Conservation (phyloP, 1,140 invertebrate genomes). For the Aphaenogaster floridana region DNA sequence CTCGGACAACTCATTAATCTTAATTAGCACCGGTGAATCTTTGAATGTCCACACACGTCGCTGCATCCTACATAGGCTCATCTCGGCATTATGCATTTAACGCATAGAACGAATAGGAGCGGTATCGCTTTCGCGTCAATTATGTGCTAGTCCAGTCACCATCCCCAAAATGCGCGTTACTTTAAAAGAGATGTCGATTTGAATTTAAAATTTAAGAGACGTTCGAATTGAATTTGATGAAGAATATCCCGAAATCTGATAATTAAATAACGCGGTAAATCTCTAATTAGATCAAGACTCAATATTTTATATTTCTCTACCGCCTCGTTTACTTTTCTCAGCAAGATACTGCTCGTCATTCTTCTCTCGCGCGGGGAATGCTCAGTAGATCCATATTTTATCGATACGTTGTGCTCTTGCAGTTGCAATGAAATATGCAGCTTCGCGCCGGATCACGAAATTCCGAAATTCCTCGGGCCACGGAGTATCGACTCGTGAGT, state of each 20-base stretch:
- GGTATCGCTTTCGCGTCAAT: not conserved
- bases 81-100: slow-evolving; percentile 9
- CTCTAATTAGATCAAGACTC: not conserved
- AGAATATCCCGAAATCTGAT: not conserved
- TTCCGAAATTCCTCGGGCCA: slow-evolving; percentile 47
- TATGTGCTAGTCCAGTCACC: not conserved
- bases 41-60: slow-evolving; percentile 34
- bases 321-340: not conserved
- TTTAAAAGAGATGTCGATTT: not conserved
- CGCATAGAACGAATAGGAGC: not conserved
- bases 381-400: slow-evolving; percentile 37
- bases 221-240: not conserved
- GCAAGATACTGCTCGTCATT: not conserved
- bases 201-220: not conserved
- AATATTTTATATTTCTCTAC: not conserved
- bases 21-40: slow-evolving; percentile 60
- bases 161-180: not conserved
- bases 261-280: not conserved
- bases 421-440: slow-evolving; percentile 57
- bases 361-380: not conserved
- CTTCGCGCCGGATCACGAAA: slow-evolving; percentile 37
- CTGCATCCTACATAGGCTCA: not conserved
- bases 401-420: slow-evolving; percentile 29
- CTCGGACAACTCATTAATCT: slow-evolving; percentile 69
- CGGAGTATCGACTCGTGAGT: slow-evolving; percentile 45